These are phyloP conservation scores for Metopia argyrocephala DNA, from an alignment of 2,888 invertebrate species.

Conservation along the genomic window DNA sequence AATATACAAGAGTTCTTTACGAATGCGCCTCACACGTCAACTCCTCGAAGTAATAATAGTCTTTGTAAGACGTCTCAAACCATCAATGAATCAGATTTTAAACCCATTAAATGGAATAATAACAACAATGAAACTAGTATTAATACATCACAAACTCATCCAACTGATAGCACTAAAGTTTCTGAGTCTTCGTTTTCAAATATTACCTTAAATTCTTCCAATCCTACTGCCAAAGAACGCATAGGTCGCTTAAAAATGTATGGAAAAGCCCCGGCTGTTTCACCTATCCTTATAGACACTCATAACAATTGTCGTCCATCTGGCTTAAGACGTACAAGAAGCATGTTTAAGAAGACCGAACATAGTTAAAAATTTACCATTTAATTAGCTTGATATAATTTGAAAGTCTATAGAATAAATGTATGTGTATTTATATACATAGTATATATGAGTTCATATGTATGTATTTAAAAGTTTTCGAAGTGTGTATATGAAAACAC, in stretches of 20 bases:
- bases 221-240: conserved; percentile 66
- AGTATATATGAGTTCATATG: conserved; percentile 9
- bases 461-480: neutral
- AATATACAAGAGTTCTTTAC: conserved; percentile 66
- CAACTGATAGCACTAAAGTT: conserved; percentile 28
- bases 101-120: conserved; percentile 66
- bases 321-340: conserved; percentile 64
- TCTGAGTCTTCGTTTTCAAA: conserved; percentile 48
- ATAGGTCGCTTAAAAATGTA: conserved; percentile 68
- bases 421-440: conserved; percentile 10
- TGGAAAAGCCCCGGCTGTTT: conserved; percentile 67
- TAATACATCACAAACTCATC: conserved; percentile 29
- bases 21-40: conserved; percentile 66
- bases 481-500: conserved; percentile 25
- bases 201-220: conserved; percentile 54
- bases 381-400: conserved; percentile 1
- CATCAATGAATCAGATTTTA: conserved; percentile 65
- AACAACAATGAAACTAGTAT: conserved; percentile 50
- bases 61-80: neutral
- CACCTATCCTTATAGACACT: conserved; percentile 66
- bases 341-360: conserved; percentile 48
- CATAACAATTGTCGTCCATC: conserved; percentile 64
- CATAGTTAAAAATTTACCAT: neutral
- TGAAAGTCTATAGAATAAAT: neutral
- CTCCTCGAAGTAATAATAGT: conserved; percentile 60